These are phyloP conservation scores for Sinonovacula constricta DNA, from an alignment of 1,140 invertebrate species.

Conservation along the genomic window DNA sequence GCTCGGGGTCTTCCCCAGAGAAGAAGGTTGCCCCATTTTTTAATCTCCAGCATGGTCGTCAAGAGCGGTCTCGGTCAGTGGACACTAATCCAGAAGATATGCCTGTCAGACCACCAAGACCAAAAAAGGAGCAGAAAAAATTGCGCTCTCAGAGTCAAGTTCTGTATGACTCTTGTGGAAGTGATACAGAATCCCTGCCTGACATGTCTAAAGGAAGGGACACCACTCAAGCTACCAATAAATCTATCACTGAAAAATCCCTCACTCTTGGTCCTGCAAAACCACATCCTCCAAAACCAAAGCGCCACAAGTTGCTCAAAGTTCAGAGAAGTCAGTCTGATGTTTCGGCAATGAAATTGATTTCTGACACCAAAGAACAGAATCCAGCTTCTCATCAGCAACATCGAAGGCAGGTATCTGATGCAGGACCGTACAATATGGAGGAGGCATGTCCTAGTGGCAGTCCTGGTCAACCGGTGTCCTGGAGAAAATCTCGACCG, in stretches of 20 bases:
- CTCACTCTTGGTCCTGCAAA: constrained; percentile 37
- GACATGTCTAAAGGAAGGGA: constrained; percentile 32
- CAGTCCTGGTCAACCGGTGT: background rate
- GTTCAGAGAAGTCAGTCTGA: constrained; percentile 51
- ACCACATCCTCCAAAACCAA: constrained; percentile 49
- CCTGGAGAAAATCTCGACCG: constrained; percentile 22
- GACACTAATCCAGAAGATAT: constrained; percentile 1
- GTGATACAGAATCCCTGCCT: constrained; percentile 48
- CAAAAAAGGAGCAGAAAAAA: constrained; percentile 41
- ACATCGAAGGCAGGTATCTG: background rate
- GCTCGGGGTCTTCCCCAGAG: constrained; percentile 38
- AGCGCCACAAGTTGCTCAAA: constrained; percentile 42
- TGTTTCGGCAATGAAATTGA: constrained; percentile 37
- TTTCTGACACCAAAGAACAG: constrained; percentile 28
- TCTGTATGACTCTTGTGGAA: constrained; percentile 33
- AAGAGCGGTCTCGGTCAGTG: constrained; percentile 30
- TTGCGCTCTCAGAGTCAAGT: constrained; percentile 26
- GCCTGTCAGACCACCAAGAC: constrained; percentile 34
- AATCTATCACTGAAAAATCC: constrained; percentile 3
- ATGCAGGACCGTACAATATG: background rate
- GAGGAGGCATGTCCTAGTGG: background rate
- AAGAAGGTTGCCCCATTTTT: constrained; percentile 32
- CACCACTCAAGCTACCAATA: background rate
- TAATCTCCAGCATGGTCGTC: background rate
- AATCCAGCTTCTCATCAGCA: constrained; percentile 11